Percentiles rank a stretch among this genome's conserved stretches.
phyloP scores from a whole-genome alignment of 2,888 invertebrate genomes.

The Urechis unicinctus region DNA sequence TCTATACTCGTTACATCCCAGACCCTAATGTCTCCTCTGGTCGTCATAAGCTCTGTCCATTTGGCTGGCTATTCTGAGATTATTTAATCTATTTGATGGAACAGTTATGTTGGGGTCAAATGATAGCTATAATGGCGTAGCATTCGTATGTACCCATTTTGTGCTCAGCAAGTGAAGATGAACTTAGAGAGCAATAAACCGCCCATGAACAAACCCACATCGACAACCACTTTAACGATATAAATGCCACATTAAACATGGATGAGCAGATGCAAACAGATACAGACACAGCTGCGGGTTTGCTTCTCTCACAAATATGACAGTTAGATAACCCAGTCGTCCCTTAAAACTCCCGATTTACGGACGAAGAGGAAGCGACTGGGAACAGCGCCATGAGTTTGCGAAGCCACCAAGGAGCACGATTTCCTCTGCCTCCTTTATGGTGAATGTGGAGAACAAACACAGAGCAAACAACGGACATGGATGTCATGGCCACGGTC shows the following conservation, averaged over 20 bases:
- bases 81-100: too few species aligned
- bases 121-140: too few species aligned
- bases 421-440: constrained; percentile 29
- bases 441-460: constrained; percentile 41
- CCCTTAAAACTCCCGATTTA: not conserved
- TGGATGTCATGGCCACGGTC: constrained; percentile 38
- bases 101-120: too few species aligned
- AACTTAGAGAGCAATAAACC: too few species aligned
- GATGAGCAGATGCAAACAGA: not conserved
- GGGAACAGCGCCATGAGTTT: constrained; percentile 23
- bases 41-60: too few species aligned
- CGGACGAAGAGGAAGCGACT: constrained; percentile 20
- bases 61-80: too few species aligned
- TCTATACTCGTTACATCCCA: too few species aligned
- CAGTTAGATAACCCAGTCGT: constrained; percentile 7
- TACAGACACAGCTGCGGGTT: not conserved
- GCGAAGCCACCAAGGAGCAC: constrained; percentile 31
- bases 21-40: too few species aligned
- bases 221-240: too few species aligned
- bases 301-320: not conserved
- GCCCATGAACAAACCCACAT: too few species aligned
- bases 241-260: not conserved
- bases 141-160: too few species aligned
- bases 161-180: too few species aligned
- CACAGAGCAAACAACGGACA: constrained; percentile 42